Percentiles rank a stretch among this genome's conserved stretches.
phyloP scores from a whole-genome alignment of 2,888 invertebrate genomes.

The Girardia tigrina region DNA sequence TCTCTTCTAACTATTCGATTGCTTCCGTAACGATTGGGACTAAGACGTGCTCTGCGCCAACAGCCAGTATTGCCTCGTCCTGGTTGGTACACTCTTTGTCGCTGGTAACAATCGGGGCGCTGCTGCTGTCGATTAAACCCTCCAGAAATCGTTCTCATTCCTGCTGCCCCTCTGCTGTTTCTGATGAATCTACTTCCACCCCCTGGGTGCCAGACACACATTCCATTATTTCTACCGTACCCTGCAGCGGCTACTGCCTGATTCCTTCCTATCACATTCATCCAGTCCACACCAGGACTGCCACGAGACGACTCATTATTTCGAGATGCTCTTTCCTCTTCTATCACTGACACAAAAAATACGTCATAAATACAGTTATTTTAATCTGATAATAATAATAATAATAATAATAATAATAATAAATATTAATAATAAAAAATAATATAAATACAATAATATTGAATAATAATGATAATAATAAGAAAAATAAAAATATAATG shows the following conservation, averaged over 20 bases:
- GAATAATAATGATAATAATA: no score
- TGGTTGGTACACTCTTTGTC: not conserved
- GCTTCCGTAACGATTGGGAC: not conserved
- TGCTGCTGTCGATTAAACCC: not conserved
- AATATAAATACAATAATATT: no score
- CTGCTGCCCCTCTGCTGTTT: no score
- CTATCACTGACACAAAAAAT: no score
- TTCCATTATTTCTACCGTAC: not conserved
- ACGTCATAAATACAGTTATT: no score
- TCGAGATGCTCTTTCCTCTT: not conserved
- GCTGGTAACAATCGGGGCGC: not conserved
- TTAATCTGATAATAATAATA: no score
- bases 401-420: no score
- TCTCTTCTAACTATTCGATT: not conserved
- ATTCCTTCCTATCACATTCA: not conserved
- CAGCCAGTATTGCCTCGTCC: not conserved
- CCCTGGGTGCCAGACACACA: not conserved
- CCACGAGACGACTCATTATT: not conserved
- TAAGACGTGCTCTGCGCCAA: not conserved
- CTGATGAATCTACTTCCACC: not conserved
- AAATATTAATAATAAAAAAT: no score
- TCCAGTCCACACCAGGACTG: constrained; percentile 1
- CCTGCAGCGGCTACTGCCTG: not conserved
- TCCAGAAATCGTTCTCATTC: not conserved
- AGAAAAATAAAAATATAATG: no score